A percentile compares a stretch with the other conserved stretches of the same genome.
Conservation (phyloP, 2,113 vertebrate species). For the Caracal caracal region DNA sequence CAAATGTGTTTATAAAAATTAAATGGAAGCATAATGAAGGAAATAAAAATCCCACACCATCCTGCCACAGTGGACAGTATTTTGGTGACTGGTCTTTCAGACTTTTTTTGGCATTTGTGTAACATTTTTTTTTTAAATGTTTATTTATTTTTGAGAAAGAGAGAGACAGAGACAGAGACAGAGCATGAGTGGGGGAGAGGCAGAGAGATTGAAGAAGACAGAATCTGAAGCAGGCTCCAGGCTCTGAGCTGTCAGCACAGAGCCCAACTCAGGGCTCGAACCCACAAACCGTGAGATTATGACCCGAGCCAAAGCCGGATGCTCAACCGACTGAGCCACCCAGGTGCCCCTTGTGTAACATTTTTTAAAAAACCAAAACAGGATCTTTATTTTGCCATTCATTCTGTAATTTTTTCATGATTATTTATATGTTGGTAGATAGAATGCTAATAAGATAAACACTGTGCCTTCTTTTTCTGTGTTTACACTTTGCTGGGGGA, state of each 20-base stretch:
- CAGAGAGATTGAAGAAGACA: too few species aligned
- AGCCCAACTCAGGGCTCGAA: too few species aligned
- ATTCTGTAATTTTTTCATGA: conserved; percentile 26
- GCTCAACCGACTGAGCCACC: too few species aligned
- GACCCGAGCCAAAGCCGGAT: too few species aligned
- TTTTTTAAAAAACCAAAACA: background rate
- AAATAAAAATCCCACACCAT: conserved; percentile 21
- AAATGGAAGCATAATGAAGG: background rate
- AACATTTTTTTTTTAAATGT: background rate
- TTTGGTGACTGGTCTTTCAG: background rate
- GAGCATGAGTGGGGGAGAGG: too few species aligned
- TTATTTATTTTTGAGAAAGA: too few species aligned
- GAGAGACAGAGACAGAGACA: too few species aligned
- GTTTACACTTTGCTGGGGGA: background rate
- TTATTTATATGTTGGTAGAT: background rate
- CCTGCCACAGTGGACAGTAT: background rate
- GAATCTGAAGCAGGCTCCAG: too few species aligned
- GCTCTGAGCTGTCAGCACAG: too few species aligned
- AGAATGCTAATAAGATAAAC: background rate
- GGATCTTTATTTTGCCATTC: background rate
- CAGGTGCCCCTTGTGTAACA: too few species aligned
- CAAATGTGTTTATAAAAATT: background rate
- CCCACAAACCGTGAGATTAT: too few species aligned
- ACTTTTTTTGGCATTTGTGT: background rate
- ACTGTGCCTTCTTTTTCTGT: background rate